These are phyloP conservation scores for Hydroisotoma schaefferi DNA, from an alignment of 2,888 invertebrate species.

Conservation along the genomic window DNA sequence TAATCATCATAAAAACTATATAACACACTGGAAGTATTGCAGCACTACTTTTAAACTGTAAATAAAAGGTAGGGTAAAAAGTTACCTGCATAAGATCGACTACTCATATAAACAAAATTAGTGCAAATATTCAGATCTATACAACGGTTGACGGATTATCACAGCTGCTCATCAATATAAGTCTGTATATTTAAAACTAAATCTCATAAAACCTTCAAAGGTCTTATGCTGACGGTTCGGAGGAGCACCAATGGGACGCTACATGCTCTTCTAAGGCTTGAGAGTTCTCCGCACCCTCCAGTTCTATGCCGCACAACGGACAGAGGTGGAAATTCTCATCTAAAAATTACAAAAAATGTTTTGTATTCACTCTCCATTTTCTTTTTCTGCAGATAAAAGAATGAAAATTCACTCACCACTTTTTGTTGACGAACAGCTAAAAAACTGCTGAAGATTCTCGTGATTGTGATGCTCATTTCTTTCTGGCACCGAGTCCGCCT, in stretches of 20 bases:
- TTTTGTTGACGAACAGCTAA: slow-evolving; percentile 37
- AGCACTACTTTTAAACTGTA: too few relatives aligned
- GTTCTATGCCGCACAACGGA: slow-evolving; percentile 47
- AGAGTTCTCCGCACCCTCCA: slow-evolving; percentile 44
- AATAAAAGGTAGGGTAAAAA: too few relatives aligned
- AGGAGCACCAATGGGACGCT: slow-evolving; percentile 46
- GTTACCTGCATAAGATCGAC: too few relatives aligned
- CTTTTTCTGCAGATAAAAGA: neutral
- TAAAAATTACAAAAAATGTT: slow-evolving; percentile 22
- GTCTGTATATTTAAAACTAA: neutral
- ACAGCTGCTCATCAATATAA: neutral
- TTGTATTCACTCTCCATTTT: neutral
- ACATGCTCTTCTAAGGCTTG: slow-evolving; percentile 48
- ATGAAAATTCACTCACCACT: slow-evolving; percentile 23
- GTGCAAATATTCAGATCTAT: too few relatives aligned
- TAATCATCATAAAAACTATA: too few relatives aligned
- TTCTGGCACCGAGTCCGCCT: slow-evolving; percentile 21
- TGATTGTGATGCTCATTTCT: slow-evolving; percentile 23
- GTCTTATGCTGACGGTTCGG: slow-evolving; percentile 16
- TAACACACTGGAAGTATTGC: too few relatives aligned
- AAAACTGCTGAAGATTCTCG: slow-evolving; percentile 36
- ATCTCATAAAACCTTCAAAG: neutral
- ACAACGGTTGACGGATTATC: neutral
- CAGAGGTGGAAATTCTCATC: slow-evolving; percentile 47
- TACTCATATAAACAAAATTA: too few relatives aligned